These are phyloP conservation scores for Drosophila helvetica DNA, from an alignment of 2,888 invertebrate species.

Conservation along the genomic window DNA sequence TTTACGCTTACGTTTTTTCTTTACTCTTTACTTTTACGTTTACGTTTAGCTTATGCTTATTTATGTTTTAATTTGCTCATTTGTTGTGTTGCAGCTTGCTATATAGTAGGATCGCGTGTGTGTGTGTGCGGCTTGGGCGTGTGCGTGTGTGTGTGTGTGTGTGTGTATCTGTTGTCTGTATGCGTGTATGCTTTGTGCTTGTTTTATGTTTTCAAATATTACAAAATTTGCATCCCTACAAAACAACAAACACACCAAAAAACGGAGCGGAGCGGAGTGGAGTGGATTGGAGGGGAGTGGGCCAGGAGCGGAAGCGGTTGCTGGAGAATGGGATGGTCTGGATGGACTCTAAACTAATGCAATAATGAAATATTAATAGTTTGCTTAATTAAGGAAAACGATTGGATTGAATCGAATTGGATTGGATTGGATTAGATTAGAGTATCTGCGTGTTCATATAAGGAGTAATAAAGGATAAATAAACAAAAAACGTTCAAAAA, in stretches of 20 bases:
- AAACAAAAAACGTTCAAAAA: slow-evolving; percentile 26
- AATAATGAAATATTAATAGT: neutral
- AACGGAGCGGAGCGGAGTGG: neutral
- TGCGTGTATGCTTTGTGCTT: slow-evolving; percentile 67
- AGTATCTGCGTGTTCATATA: slow-evolving; percentile 8
- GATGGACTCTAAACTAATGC: neutral
- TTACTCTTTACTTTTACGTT: slow-evolving; percentile 57
- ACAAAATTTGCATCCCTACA: slow-evolving; percentile 45
- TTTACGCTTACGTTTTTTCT: slow-evolving; percentile 50
- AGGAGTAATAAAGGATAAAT: slow-evolving; percentile 9
- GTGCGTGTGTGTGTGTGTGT: slow-evolving; percentile 39
- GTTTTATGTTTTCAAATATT: slow-evolving; percentile 46
- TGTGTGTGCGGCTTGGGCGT: slow-evolving; percentile 39
- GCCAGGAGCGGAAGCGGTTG: no score
- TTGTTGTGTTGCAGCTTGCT: slow-evolving; percentile 66
- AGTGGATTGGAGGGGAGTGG: neutral
- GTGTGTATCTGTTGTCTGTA: slow-evolving; percentile 36
- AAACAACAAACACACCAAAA: slow-evolving; percentile 44
- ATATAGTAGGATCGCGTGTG: slow-evolving; percentile 68
- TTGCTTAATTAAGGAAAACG: neutral
- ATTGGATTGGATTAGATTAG: neutral
- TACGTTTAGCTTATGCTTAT: slow-evolving; percentile 71
- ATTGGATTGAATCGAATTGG: neutral
- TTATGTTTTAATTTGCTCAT: slow-evolving; percentile 67
- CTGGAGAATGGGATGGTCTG: neutral